Evolutionary conservation across 2,113 vertebrate species (phyloP).

Genomic region (Carlito syrichta): DNA sequence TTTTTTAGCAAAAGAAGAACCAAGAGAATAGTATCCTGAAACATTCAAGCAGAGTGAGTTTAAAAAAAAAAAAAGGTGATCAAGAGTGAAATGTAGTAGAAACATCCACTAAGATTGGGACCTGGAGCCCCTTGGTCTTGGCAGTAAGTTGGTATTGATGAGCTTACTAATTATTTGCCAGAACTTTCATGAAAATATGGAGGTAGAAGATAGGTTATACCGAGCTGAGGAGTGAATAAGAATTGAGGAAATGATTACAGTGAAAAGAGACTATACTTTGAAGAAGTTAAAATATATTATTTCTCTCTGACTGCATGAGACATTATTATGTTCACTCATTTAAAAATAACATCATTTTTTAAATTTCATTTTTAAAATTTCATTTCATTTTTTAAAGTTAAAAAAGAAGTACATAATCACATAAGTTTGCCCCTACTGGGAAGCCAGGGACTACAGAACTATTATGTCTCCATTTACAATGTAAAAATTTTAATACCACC

Average conservation of each 20-base stretch:
- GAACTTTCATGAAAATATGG: not conserved
- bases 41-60: not conserved
- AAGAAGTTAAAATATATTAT: not conserved
- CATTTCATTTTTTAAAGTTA: no score
- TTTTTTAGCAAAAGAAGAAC: not conserved
- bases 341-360: not conserved
- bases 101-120: not conserved
- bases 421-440: not conserved
- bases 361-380: no score
- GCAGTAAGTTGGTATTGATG: not conserved
- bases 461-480: not conserved
- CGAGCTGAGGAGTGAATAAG: not conserved
- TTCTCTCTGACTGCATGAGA: not conserved
- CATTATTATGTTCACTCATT: not conserved
- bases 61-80: not conserved
- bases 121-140: not conserved
- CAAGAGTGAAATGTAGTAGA: not conserved
- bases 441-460: not conserved
- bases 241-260: not conserved
- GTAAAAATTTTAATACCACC: not conserved
- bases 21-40: not conserved
- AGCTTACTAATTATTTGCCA: no score
- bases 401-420: not conserved
- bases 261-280: not conserved
- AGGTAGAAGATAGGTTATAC: not conserved